Conservation (phyloP, 2,888 invertebrate genomes). For the Caenorhabditis auriculariae region DNA sequence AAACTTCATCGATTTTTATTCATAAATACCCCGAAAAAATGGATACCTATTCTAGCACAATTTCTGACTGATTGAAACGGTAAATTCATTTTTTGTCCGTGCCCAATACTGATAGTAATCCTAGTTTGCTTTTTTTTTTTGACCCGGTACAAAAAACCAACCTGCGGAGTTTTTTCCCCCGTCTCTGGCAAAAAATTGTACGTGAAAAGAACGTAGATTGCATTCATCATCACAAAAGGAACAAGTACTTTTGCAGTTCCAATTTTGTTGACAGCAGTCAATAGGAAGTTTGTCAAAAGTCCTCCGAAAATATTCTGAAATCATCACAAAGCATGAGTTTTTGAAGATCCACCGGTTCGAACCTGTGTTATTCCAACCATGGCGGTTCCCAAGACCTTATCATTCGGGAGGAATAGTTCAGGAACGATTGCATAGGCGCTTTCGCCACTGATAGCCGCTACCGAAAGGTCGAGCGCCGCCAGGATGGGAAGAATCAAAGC, state of each 20-base stretch:
- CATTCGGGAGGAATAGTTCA: conserved; percentile 53
- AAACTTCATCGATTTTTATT: no score
- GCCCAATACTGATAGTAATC: neutral
- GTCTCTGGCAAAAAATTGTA: conserved; percentile 51
- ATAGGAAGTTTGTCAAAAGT: conserved; percentile 41
- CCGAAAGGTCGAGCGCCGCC: conserved; percentile 51
- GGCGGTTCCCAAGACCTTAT: conserved; percentile 54
- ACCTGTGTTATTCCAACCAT: conserved; percentile 57
- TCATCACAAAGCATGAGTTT: neutral
- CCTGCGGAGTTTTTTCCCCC: conserved; percentile 40
- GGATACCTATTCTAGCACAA: no score
- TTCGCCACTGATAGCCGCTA: conserved; percentile 57
- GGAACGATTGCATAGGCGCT: conserved; percentile 55
- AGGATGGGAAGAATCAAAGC: conserved; percentile 36
- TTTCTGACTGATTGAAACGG: no score
- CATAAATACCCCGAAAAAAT: no score
- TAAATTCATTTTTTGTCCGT: neutral
- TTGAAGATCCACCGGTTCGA: conserved; percentile 1
- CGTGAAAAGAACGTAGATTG: conserved; percentile 40
- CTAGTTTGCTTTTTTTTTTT: neutral
- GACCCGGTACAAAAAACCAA: neutral
- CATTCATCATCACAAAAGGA: conserved; percentile 50
- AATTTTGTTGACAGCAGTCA: conserved; percentile 44
- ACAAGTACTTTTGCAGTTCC: conserved; percentile 45
- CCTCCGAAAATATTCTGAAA: conserved; percentile 56